Percentiles rank a stretch among this genome's conserved stretches.
phyloP scores from a whole-genome alignment of 2,888 invertebrate genomes.

The Andricus curvator region DNA sequence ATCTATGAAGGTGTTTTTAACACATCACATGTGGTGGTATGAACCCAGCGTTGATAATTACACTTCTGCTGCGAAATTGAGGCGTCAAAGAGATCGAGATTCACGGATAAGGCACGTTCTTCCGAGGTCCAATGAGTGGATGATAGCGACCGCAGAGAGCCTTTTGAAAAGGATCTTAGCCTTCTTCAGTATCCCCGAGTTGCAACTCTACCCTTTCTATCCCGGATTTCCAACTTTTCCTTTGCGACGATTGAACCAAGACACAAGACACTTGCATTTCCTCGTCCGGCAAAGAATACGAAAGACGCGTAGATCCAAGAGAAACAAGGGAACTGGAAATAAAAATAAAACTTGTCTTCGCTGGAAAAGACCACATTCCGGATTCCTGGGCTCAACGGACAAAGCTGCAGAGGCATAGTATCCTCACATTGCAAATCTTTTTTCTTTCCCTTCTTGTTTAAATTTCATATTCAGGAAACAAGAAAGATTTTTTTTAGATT shows the following conservation, averaged over 20 bases:
- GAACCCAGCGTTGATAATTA: conserved; percentile 19
- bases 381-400: conserved; percentile 63
- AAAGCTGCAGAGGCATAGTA: conserved; percentile 58
- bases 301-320: neutral
- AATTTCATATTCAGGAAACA: neutral
- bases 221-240: neutral
- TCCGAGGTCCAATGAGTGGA: conserved; percentile 14
- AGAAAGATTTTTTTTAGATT: neutral
- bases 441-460: neutral
- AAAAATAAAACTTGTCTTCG: conserved; percentile 65
- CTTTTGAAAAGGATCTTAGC: neutral
- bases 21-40: too few species aligned
- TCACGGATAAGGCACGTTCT: conserved; percentile 20
- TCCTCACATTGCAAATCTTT: neutral
- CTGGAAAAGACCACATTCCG: conserved; percentile 66
- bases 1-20: neutral
- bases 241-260: neutral
- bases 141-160: neutral
- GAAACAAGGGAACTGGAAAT: conserved; percentile 44
- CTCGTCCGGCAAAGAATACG: neutral
- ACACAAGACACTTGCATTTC: neutral
- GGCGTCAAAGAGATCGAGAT: conserved; percentile 21
- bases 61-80: conserved; percentile 25
- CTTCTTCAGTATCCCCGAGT: neutral
- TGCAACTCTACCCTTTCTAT: neutral